A percentile compares a stretch with the other conserved stretches of the same genome.
Conservation (phyloP, 92 coral and sea anemone species). For the Epizoanthus stellaris region DNA sequence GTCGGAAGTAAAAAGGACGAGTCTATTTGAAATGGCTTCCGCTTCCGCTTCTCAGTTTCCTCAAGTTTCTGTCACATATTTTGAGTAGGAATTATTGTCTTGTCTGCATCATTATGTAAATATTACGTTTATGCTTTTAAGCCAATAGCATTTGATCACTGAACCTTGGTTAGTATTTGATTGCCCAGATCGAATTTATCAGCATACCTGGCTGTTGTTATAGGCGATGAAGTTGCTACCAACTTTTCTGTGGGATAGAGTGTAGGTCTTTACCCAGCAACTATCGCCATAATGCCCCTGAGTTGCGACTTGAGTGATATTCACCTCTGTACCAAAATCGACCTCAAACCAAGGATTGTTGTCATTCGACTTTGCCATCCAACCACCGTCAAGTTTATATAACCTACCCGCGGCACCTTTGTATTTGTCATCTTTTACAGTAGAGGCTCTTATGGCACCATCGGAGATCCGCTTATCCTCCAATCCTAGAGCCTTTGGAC, state of each 20-base stretch:
- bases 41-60: too few relatives aligned
- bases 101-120: too few relatives aligned
- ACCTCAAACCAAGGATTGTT: not conserved
- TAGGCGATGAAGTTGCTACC: not conserved
- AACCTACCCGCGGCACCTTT: not conserved
- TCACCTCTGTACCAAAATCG: not conserved
- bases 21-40: too few relatives aligned
- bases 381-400: not conserved
- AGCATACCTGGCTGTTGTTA: not conserved
- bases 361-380: not conserved
- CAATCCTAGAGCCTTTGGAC: conserved; percentile 2
- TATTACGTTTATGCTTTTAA: too few relatives aligned
- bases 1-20: too few relatives aligned
- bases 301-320: not conserved
- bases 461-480: conserved; percentile 9
- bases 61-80: too few relatives aligned
- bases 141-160: too few relatives aligned
- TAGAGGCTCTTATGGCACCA: not conserved
- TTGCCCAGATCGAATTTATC: too few relatives aligned
- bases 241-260: not conserved
- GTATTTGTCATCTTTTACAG: not conserved
- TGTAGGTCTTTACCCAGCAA: not conserved
- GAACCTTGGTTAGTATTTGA: too few relatives aligned
- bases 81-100: too few relatives aligned
- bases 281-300: not conserved